phyloP scores from a whole-genome alignment of 2,113 vertebrate genomes.

The Callionymus lyra region DNA sequence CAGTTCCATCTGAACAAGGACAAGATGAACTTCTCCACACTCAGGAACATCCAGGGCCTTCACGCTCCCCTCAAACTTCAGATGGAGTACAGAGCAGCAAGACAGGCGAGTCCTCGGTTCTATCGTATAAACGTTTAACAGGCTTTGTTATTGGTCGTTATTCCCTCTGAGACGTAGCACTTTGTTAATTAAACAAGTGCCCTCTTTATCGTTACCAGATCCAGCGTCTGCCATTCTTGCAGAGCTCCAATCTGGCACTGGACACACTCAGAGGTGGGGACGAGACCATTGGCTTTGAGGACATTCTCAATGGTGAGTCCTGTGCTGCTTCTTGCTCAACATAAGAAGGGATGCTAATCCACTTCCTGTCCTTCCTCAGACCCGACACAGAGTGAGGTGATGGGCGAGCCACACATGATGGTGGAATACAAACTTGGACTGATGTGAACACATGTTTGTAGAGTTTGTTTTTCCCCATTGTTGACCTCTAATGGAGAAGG shows the following conservation, averaged over 20 bases:
- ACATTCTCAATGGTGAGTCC: slow-evolving; percentile 85
- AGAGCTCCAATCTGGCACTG: slow-evolving; percentile 83
- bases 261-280: slow-evolving; percentile 84
- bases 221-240: slow-evolving; percentile 88
- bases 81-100: slow-evolving; percentile 88
- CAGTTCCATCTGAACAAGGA: slow-evolving; percentile 88
- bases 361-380: slow-evolving; percentile 64
- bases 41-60: slow-evolving; percentile 89
- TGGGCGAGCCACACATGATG: slow-evolving; percentile 95
- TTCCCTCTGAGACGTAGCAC: too few species aligned
- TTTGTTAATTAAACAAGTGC: too few species aligned
- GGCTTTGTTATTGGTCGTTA: too few species aligned
- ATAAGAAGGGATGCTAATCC: too few species aligned
- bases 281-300: slow-evolving; percentile 85
- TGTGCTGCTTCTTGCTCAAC: neutral
- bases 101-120: slow-evolving; percentile 76
- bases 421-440: slow-evolving; percentile 84
- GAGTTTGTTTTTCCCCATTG: slow-evolving; percentile 4
- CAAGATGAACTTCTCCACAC: slow-evolving; percentile 81
- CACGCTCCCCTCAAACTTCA: slow-evolving; percentile 87
- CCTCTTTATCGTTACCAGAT: slow-evolving; percentile 59
- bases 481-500: slow-evolving; percentile 6
- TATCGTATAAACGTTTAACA: too few species aligned
- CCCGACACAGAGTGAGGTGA: slow-evolving; percentile 82
- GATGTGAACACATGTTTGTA: slow-evolving; percentile 62